Base-by-base conservation (phyloP, 53 echinoderm and acorn worm genomes). In the Zoroaster sp. region DNA sequence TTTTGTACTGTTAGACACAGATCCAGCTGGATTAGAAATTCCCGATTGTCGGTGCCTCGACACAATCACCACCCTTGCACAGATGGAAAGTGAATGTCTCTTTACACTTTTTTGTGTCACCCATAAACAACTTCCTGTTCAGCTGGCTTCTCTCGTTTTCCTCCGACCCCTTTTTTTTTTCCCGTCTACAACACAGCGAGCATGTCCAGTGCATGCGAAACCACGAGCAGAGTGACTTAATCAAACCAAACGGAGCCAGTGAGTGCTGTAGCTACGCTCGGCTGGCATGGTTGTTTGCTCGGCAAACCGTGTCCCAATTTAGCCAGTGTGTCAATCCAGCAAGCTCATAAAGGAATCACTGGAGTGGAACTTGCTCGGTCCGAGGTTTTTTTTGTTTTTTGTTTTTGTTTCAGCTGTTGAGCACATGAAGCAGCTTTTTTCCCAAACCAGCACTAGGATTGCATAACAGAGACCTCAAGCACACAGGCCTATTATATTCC, bases 341-440 rank as follows among this genome's bases (percentile, higher is more conserved):
- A 66, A 81, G 12, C 81, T 85, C 85, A 85, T 85, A 85, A 85
- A 42, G 85, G 85, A 85, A 85, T 69, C 85, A 85, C 47, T 85
- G 46, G 71, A 67, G 70, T 71, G 71, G 85, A 85, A 85, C 85
- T 25, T 25, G 63, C 63, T 59, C 28, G 23, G 28, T 59, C 63
- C 69, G n/a, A 45, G 15, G 13, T 0, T 30, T 47, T 35, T 66
- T 33, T 44, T 5, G 34, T 31, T 71, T 66, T n/a, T 0, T 30
- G 33, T 35, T 66, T 33, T 44, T 5, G 34, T 31, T 71, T 66
- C 34, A 37, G 18, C 85, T 13, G 71, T 45, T 85, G 85, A 85
- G 83, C 46, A 69, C 83, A 83, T 43, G 41, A 69, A 45, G 49
- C 35, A 49, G 47, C 85, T 73, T 59, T 36, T 59, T 39, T 33